Evolutionary conservation across 2,888 invertebrate genomes (phyloP).

Genomic region (Tetanocera ferruginea): DNA sequence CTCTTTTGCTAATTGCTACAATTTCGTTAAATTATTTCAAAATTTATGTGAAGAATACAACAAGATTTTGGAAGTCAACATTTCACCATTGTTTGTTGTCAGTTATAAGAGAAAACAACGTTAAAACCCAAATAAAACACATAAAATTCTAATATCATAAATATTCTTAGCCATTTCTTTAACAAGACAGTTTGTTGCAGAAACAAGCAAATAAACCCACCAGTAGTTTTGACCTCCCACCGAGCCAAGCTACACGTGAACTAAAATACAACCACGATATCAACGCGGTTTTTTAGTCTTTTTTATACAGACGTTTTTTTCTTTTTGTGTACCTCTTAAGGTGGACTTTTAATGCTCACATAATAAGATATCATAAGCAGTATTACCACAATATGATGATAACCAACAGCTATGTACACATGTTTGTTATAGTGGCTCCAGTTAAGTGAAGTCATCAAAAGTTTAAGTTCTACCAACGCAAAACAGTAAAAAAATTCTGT

Average conservation of each 20-base stretch:
- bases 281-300: no score
- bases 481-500: conserved; percentile 24
- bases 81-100: neutral
- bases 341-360: no score
- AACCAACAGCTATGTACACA: conserved; percentile 7
- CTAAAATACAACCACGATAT: no score
- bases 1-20: conserved; percentile 56
- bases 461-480: neutral
- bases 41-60: neutral
- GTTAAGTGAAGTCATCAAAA: conserved; percentile 26
- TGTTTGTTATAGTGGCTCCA: neutral
- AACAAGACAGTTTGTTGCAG: no score
- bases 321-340: no score
- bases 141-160: conserved; percentile 5
- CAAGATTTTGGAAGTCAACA: neutral
- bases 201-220: neutral
- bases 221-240: conserved; percentile 22
- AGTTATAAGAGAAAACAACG: neutral
- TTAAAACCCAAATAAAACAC: neutral
- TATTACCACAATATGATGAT: neutral
- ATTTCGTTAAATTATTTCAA: conserved; percentile 55
- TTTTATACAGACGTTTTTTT: no score
- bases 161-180: neutral
- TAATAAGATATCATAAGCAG: conserved; percentile 9
- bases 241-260: neutral